A percentile compares a stretch with the other conserved stretches of the same genome.
These are phyloP conservation scores for Petrolisthes manimaculis DNA, from an alignment of 2,888 invertebrate species.

Conservation along the genomic window DNA sequence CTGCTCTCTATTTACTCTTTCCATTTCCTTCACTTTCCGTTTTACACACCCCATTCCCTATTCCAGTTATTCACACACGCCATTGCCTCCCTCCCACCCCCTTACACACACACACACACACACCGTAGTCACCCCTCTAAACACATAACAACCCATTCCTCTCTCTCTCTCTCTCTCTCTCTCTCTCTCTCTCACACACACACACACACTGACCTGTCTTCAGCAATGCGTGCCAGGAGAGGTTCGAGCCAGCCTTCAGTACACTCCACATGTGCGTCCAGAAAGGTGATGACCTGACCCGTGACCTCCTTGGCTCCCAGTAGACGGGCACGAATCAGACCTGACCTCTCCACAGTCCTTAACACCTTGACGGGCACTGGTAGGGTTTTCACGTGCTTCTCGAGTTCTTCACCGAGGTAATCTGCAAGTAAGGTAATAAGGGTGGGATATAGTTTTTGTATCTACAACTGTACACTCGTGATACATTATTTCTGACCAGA, in stretches of 20 bases:
- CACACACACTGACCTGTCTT: slow-evolving; percentile 76
- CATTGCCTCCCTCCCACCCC: not conserved
- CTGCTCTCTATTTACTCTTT: not conserved
- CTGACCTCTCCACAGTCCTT: slow-evolving; percentile 92
- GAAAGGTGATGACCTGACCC: slow-evolving; percentile 93
- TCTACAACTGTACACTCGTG: too few relatives aligned
- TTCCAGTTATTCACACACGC: not conserved
- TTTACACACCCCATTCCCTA: not conserved
- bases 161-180: slow-evolving; percentile 3
- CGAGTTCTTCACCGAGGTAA: slow-evolving; percentile 88
- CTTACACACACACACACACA: slow-evolving; percentile 11
- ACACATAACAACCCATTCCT: slow-evolving; percentile 1
- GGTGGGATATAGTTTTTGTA: too few relatives aligned
- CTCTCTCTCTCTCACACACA: not conserved
- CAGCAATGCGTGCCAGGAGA: slow-evolving; percentile 88
- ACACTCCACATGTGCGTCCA: slow-evolving; percentile 93
- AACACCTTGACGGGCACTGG: slow-evolving; percentile 89
- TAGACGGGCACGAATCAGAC: slow-evolving; percentile 93
- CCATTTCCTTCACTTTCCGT: not conserved
- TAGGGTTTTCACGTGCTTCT: slow-evolving; percentile 87
- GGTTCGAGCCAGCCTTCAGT: slow-evolving; percentile 99
- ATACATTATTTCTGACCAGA: too few relatives aligned
- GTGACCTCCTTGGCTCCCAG: slow-evolving; percentile 92
- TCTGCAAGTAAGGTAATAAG: slow-evolving; percentile 73
- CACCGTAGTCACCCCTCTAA: slow-evolving; percentile 7